A percentile compares a stretch with the other conserved stretches of the same genome.
These are phyloP conservation scores for Lordiphosa fenestrarum DNA, from an alignment of 2,888 invertebrate species.

Conservation along the genomic window DNA sequence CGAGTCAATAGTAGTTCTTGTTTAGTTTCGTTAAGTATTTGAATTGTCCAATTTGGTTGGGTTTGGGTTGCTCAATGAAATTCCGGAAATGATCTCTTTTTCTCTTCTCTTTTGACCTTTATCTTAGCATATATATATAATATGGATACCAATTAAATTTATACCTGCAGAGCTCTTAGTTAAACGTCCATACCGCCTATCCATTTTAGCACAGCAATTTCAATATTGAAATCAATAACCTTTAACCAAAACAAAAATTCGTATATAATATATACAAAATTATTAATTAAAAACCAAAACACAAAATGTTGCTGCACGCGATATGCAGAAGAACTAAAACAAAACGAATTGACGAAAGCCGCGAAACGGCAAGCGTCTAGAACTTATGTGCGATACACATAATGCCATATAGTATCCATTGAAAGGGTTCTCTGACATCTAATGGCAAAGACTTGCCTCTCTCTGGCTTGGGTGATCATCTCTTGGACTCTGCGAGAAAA, in stretches of 20 bases:
- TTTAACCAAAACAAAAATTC: constrained; percentile 15
- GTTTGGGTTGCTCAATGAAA: too few species aligned
- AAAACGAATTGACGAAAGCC: constrained; percentile 43
- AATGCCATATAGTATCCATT: background rate
- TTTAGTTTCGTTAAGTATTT: too few species aligned
- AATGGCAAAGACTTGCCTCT: background rate
- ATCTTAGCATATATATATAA: constrained; percentile 7
- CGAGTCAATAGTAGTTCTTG: too few species aligned
- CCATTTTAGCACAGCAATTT: constrained; percentile 35
- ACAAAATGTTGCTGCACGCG: constrained; percentile 32
- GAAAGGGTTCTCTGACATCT: constrained; percentile 4
- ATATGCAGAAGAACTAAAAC: constrained; percentile 33
- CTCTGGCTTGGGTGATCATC: background rate
- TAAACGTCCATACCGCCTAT: constrained; percentile 34
- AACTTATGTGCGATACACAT: constrained; percentile 2
- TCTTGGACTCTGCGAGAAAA: background rate
- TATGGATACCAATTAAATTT: constrained; percentile 3
- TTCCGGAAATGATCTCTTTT: constrained; percentile 19
- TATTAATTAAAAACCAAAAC: constrained; percentile 26
- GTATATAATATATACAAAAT: constrained; percentile 21
- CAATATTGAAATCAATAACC: constrained; percentile 13
- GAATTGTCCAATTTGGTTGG: too few species aligned
- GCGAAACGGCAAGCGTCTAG: constrained; percentile 11
- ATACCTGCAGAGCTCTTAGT: constrained; percentile 50
- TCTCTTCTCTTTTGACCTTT: too few species aligned